Base-by-base conservation (phyloP, 2,113 vertebrate genomes). In the Dolichotis patagonum region DNA sequence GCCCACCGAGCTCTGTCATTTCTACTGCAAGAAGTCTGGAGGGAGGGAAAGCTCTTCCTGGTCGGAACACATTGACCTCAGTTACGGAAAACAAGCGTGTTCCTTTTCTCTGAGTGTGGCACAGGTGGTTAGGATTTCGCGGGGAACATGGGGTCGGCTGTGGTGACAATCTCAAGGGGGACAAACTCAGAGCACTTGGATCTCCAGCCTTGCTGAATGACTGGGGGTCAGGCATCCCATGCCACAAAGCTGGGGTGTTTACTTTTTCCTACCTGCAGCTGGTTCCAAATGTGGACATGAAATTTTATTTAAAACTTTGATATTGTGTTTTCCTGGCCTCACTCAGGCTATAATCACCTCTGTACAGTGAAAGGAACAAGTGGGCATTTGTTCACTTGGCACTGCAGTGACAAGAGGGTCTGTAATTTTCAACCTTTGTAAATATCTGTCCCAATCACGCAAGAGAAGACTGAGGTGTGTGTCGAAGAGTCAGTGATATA, bases 371-470 rank as follows among this genome's bases (percentile, higher is more conserved):
- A 94, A 5, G 30, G n/a, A 32, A 2, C 46, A 38, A 54, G 52
- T 43, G 32, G 32, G 24, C 0, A 13, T 71, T 94, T 82, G 30
- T 43, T 49, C 9, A 54, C 19, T 5, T 20, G 11, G 11, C 17
- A 62, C 41, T 81, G 97, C 85, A 95, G 89, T 81, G 91, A 97
- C 75, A 94, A 96, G 92, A 96, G 78, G 89, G 86, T 93, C 80
- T 78, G 69, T 86, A 73, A 90, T 96, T 98, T 97, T 73, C 88
- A 86, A 63, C 30, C 38, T 90, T 69, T 73, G 88, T 92, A 97
- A 97, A 97, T 96, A 93, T 95, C 95, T 5, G 0, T 97, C 93
- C 63, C 83, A 41, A 73, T 96, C 84, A 97, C 73, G 91, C 93
- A 94, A 97, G 90, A 97, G 90, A 93, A 7, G 56, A 20, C 3